These are phyloP conservation scores for Linnaemya tessellans DNA, from an alignment of 2,888 invertebrate species.

Conservation along the genomic window DNA sequence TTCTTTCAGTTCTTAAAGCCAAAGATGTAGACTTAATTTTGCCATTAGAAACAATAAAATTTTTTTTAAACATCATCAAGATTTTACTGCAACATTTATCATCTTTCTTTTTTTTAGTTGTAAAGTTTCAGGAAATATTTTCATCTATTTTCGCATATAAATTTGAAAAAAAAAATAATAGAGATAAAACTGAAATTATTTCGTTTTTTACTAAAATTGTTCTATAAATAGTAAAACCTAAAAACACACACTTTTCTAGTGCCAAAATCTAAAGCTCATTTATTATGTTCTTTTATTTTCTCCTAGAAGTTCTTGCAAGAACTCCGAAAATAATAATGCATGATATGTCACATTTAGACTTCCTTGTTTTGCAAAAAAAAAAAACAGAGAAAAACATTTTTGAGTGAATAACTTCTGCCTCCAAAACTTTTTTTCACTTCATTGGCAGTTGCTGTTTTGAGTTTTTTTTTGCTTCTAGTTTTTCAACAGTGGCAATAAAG, in stretches of 20 bases:
- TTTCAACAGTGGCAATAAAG: constrained; percentile 51
- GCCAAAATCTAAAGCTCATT: constrained; percentile 61
- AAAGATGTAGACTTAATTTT: background rate
- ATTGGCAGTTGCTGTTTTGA: constrained; percentile 27
- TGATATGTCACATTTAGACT: constrained; percentile 71
- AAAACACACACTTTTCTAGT: constrained; percentile 62
- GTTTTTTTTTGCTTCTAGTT: constrained; percentile 4
- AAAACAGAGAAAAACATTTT: constrained; percentile 34
- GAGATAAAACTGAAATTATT: constrained; percentile 1
- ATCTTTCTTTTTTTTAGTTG: background rate
- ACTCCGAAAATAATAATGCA: constrained; percentile 62
- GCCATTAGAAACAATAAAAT: constrained; percentile 4
- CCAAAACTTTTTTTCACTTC: constrained; percentile 51
- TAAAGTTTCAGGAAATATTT: constrained; percentile 57
- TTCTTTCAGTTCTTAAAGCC: background rate
- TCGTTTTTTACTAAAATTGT: background rate
- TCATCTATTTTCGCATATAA: constrained; percentile 51
- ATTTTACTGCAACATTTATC: constrained; percentile 46
- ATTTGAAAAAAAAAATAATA: constrained; percentile 2
- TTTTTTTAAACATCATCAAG: constrained; percentile 1
- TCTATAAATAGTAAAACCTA: constrained; percentile 59
- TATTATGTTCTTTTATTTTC: constrained; percentile 37
- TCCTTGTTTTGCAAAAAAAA: constrained; percentile 67
- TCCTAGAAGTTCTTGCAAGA: constrained; percentile 9
- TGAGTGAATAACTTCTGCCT: constrained; percentile 41